Evolutionary conservation across 2,888 invertebrate genomes (phyloP).

Genomic region (Xylocampa areola): DNA sequence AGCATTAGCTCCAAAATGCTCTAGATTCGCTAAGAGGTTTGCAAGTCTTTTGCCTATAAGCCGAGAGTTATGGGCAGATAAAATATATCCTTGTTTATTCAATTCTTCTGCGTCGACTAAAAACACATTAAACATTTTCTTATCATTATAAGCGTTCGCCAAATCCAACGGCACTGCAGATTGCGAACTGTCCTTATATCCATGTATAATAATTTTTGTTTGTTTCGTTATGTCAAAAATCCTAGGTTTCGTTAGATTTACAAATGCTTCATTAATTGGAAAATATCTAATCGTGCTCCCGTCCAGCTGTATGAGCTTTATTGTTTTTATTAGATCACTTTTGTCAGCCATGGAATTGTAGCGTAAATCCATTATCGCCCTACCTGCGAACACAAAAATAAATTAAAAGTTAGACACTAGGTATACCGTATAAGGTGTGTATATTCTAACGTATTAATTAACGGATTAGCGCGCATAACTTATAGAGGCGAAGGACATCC

Average conservation of each 20-base stretch:
- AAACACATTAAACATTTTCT: constrained; percentile 84
- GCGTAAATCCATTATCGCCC: constrained; percentile 83
- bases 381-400: constrained; percentile 72
- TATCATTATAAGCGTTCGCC: constrained; percentile 82
- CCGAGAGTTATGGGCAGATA: constrained; percentile 83
- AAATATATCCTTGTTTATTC: constrained; percentile 81
- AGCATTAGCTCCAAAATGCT: constrained; percentile 80
- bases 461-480: constrained; percentile 38
- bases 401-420: constrained; percentile 6
- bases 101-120: constrained; percentile 84
- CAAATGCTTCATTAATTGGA: constrained; percentile 79
- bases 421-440: not conserved
- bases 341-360: constrained; percentile 73
- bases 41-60: constrained; percentile 88
- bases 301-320: constrained; percentile 79
- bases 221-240: constrained; percentile 83
- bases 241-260: constrained; percentile 72
- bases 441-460: constrained; percentile 8
- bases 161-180: constrained; percentile 81
- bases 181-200: constrained; percentile 83
- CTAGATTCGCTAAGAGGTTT: constrained; percentile 85
- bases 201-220: constrained; percentile 86
- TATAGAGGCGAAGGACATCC: constrained; percentile 58
- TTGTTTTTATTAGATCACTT: constrained; percentile 77
- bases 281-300: constrained; percentile 69